A percentile compares a stretch with the other conserved stretches of the same genome.
These are phyloP conservation scores for Sebastes fasciatus DNA, from an alignment of 2,113 vertebrate genomes.

Conservation along the genomic window DNA sequence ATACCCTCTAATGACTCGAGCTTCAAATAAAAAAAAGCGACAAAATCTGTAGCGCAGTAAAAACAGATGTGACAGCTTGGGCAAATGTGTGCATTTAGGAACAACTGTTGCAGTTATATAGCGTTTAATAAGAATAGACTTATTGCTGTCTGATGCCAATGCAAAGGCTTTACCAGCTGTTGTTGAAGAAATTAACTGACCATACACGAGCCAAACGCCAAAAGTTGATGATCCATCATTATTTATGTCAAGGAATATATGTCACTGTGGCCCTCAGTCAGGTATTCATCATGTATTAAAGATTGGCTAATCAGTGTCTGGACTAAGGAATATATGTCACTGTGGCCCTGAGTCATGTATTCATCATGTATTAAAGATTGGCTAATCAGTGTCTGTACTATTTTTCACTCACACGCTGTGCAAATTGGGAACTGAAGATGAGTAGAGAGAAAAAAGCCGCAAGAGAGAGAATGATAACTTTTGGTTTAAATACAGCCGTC, in stretches of 20 bases:
- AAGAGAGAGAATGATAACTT: slow-evolving; percentile 25
- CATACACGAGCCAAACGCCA: neutral
- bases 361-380: neutral
- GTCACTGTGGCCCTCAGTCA: neutral
- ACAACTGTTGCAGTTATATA: slow-evolving; percentile 30
- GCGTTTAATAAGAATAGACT: neutral
- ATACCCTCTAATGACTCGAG: slow-evolving; percentile 3
- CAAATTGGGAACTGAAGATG: neutral
- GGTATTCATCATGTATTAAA: neutral
- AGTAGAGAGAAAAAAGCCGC: neutral
- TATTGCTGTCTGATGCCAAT: neutral
- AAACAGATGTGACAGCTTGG: slow-evolving; percentile 40
- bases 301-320: neutral
- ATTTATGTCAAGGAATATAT: neutral
- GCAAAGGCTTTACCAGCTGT: slow-evolving; percentile 10
- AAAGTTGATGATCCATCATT: neutral
- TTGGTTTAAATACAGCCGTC: slow-evolving; percentile 66
- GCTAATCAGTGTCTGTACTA: neutral
- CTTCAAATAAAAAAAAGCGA: neutral
- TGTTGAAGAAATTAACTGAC: neutral
- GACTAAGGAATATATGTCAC: neutral
- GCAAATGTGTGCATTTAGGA: slow-evolving; percentile 1
- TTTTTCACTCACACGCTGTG: neutral
- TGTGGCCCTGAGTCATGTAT: neutral
- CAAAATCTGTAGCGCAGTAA: slow-evolving; percentile 25